These are phyloP conservation scores for Aegithalos caudatus DNA, from an alignment of 2,113 vertebrate species.

Conservation along the genomic window DNA sequence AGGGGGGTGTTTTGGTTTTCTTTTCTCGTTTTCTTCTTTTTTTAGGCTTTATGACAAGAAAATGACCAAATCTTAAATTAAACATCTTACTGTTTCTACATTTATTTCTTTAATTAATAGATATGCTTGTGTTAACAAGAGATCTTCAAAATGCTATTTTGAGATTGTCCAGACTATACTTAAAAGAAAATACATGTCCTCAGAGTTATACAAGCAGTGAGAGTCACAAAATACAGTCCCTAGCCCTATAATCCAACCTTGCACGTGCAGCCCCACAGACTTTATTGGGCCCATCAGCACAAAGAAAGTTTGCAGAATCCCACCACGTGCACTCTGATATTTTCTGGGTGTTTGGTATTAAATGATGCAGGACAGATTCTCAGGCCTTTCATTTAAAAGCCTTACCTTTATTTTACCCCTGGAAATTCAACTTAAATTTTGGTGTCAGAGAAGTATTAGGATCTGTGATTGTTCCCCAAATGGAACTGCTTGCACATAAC, in stretches of 20 bases:
- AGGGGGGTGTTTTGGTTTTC: no score
- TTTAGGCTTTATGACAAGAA: not conserved
- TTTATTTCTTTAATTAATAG: not conserved
- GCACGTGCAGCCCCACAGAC: not conserved
- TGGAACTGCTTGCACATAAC: not conserved
- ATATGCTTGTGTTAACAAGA: not conserved
- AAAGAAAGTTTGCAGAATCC: not conserved
- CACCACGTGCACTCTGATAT: not conserved
- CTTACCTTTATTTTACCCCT: not conserved
- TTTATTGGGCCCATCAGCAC: not conserved
- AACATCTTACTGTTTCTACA: not conserved
- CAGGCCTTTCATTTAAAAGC: not conserved
- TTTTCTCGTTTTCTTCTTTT: not conserved
- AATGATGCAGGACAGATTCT: not conserved
- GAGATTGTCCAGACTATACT: not conserved
- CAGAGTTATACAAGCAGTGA: not conserved
- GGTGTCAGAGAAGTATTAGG: not conserved
- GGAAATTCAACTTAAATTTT: not conserved
- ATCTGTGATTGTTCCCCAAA: not conserved
- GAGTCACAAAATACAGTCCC: not conserved
- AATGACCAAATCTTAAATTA: not conserved
- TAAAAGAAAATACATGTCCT: not conserved
- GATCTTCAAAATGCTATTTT: not conserved
- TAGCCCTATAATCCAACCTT: not conserved
- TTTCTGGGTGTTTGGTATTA: not conserved